phyloP scores from a whole-genome alignment of 2,888 invertebrate genomes.

The Lysandra bellargus region DNA sequence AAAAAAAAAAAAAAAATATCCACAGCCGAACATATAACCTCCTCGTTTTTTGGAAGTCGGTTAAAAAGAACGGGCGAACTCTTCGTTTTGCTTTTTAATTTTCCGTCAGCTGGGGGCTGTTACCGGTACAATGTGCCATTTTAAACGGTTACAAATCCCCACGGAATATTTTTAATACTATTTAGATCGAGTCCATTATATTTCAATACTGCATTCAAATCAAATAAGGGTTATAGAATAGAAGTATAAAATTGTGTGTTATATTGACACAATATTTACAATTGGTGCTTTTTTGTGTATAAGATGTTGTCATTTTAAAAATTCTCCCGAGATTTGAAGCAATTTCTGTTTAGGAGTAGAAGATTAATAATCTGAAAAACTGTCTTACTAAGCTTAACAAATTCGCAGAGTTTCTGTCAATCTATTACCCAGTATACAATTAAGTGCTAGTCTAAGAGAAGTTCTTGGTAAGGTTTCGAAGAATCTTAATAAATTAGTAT shows the following conservation, averaged over 20 bases:
- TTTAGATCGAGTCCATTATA: conserved; percentile 40
- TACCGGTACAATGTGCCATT: conserved; percentile 35
- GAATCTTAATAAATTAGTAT: neutral
- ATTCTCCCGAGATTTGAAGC: neutral
- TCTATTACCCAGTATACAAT: neutral
- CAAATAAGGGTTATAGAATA: neutral
- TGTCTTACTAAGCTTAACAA: neutral
- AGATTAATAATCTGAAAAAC: neutral
- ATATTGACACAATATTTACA: too few relatives aligned
- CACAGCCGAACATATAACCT: too few relatives aligned
- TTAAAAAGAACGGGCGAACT: conserved; percentile 73
- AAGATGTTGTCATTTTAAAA: neutral
- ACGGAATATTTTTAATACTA: conserved; percentile 8
- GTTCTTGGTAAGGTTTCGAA: neutral
- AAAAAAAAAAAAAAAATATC: too few relatives aligned
- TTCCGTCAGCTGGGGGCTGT: conserved; percentile 67
- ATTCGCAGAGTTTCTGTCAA: neutral
- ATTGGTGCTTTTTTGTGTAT: too few relatives aligned
- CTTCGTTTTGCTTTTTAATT: conserved; percentile 73
- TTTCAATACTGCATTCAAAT: conserved; percentile 41
- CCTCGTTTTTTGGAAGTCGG: too few relatives aligned
- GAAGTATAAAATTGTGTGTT: neutral
- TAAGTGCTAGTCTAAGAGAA: neutral
- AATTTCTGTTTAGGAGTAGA: too few relatives aligned
- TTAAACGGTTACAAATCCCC: conserved; percentile 55